Conservation (phyloP, 64 coral and sea anemone species). For the Astreopora myriophthalma region DNA sequence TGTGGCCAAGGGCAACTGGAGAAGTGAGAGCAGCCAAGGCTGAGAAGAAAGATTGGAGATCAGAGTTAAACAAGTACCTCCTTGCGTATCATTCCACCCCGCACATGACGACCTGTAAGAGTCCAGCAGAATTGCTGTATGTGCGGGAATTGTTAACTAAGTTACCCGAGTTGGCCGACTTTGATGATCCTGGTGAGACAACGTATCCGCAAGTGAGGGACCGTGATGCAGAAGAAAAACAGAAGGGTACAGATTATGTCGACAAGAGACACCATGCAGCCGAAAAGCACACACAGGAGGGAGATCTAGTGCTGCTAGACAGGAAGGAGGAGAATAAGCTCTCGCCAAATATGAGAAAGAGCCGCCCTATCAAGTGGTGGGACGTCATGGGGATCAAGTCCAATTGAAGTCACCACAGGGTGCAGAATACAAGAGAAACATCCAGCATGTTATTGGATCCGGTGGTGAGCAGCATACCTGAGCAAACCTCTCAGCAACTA, state of each 20-base stretch:
- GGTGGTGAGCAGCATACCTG: neutral
- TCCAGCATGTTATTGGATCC: neutral
- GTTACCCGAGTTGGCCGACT: constrained; percentile 19
- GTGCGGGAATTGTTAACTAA: constrained; percentile 1
- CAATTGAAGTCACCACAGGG: constrained; percentile 21
- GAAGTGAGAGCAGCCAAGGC: constrained; percentile 21
- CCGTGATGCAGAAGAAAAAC: constrained; percentile 8
- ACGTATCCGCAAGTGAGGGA: neutral
- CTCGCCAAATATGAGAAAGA: constrained; percentile 15
- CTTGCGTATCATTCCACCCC: constrained; percentile 37
- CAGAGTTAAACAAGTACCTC: constrained; percentile 50
- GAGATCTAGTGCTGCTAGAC: neutral
- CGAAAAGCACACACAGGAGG: neutral
- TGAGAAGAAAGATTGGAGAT: constrained; percentile 50
- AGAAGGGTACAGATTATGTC: neutral
- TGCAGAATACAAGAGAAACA: constrained; percentile 3
- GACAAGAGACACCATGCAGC: neutral
- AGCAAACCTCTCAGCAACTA: neutral
- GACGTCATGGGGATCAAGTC: neutral
- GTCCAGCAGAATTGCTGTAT: constrained; percentile 34
- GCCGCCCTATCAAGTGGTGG: neutral
- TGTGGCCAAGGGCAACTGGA: constrained; percentile 1
- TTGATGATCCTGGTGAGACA: neutral
- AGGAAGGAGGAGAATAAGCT: constrained; percentile 8
- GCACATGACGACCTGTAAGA: constrained; percentile 29